phyloP scores from a whole-genome alignment of 2,888 invertebrate genomes.

The Polyploca ridens region DNA sequence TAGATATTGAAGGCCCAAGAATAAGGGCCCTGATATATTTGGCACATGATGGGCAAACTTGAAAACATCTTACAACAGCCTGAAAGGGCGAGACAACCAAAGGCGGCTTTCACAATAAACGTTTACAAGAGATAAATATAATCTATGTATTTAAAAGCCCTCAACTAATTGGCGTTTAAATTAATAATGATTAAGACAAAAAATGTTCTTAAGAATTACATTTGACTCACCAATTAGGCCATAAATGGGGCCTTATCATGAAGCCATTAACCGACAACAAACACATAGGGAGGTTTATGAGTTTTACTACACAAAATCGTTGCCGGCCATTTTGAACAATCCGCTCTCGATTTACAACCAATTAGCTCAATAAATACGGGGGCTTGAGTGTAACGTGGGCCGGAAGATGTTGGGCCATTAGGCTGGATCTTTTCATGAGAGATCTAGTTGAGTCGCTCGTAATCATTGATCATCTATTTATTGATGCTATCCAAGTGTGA shows the following conservation, averaged over 20 bases:
- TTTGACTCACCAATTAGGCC: conserved; percentile 74
- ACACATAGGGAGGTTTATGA: conserved; percentile 81
- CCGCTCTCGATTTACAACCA: conserved; percentile 77
- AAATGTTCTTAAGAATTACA: conserved; percentile 52
- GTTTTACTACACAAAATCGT: conserved; percentile 81
- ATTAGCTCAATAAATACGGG: conserved; percentile 78
- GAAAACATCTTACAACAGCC: not conserved
- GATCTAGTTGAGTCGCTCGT: not conserved
- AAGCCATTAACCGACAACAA: conserved; percentile 73
- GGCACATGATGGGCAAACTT: not conserved
- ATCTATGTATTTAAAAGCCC: conserved; percentile 35
- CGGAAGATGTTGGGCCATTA: conserved; percentile 46
- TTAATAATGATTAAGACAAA: conserved; percentile 73
- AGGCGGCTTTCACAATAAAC: not conserved
- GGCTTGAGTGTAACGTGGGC: conserved; percentile 58
- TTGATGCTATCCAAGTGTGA: too few species aligned
- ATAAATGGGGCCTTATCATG: conserved; percentile 77
- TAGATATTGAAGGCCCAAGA: too few species aligned
- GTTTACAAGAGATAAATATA: conserved; percentile 21
- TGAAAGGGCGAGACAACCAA: not conserved
- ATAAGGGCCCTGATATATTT: too few species aligned
- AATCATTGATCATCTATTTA: too few species aligned
- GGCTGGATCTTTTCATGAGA: conserved; percentile 20
- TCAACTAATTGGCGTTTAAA: conserved; percentile 74
- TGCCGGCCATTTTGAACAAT: conserved; percentile 76